Evolutionary conservation across 2,797 vertebrate species (phyloP).

Genomic region (Myotis findleyi): DNA sequence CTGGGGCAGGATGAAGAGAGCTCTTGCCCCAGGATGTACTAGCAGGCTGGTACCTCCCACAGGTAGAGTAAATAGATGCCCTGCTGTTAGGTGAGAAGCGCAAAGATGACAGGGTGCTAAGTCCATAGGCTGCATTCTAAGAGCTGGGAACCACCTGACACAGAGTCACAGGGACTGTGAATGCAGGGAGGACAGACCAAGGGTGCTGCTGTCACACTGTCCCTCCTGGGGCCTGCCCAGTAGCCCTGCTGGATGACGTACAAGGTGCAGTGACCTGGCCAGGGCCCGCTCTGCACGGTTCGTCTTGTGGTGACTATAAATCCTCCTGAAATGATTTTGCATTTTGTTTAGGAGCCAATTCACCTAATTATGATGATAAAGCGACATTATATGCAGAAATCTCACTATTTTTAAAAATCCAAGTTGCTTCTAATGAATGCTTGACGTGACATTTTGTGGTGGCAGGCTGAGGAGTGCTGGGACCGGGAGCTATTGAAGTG

Average conservation of each 20-base stretch:
- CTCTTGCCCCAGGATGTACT: background rate
- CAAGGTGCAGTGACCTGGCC: background rate
- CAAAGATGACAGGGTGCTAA: background rate
- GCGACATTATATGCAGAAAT: slow-evolving; percentile 79
- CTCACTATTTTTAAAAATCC: slow-evolving; percentile 78
- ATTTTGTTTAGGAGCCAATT: slow-evolving; percentile 83
- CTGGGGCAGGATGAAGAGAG: background rate
- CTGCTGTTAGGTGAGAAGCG: background rate
- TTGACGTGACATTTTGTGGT: slow-evolving; percentile 58
- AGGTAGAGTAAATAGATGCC: background rate
- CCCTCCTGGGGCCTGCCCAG: background rate
- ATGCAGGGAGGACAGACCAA: background rate
- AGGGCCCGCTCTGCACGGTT: slow-evolving; percentile 65
- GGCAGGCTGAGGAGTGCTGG: background rate
- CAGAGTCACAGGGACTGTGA: background rate
- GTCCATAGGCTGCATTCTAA: background rate
- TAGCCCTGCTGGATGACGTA: background rate
- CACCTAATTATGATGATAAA: slow-evolving; percentile 84
- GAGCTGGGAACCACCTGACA: background rate
- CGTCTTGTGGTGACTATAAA: slow-evolving; percentile 68
- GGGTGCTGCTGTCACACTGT: background rate
- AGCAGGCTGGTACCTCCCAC: background rate
- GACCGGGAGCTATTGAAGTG: background rate
- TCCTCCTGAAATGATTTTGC: slow-evolving; percentile 79
- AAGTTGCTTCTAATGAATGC: slow-evolving; percentile 83